Percentiles rank a stretch among this genome's conserved stretches.
phyloP scores from a whole-genome alignment of 64 coral and sea anemone genomes.

The Actinia equina region DNA sequence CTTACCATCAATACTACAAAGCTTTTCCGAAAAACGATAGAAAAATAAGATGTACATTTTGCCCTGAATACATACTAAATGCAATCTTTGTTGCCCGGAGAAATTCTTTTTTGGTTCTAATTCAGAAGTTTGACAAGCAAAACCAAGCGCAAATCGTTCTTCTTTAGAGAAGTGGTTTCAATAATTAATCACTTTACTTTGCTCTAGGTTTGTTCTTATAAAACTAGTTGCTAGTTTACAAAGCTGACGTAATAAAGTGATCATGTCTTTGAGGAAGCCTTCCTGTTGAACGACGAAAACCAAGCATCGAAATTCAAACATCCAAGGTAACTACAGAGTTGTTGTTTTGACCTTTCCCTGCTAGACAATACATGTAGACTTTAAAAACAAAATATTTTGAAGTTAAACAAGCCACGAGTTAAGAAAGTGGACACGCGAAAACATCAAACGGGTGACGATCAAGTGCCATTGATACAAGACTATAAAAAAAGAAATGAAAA shows the following conservation, averaged over 20 bases:
- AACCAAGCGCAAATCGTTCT: background rate
- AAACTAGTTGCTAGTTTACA: constrained; percentile 7
- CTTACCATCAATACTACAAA: background rate
- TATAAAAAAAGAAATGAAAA: background rate
- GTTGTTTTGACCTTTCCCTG: background rate
- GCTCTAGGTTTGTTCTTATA: background rate
- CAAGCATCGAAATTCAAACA: background rate
- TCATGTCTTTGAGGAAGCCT: background rate
- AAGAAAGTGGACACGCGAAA: background rate
- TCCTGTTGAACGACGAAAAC: background rate
- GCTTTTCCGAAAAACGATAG: background rate
- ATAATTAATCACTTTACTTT: constrained; percentile 12
- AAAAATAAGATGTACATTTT: too few relatives aligned
- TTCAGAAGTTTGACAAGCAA: background rate
- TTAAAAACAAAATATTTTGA: background rate
- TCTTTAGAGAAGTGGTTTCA: background rate
- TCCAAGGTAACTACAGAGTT: background rate
- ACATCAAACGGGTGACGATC: background rate
- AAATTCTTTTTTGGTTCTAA: background rate
- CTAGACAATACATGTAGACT: background rate
- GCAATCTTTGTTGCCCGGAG: background rate
- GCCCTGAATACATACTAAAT: background rate
- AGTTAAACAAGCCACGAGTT: background rate
- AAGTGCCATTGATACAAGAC: background rate
- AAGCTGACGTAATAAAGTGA: constrained; percentile 27